A percentile compares a stretch with the other conserved stretches of the same genome.
These are phyloP conservation scores for Tringa solitaria DNA, from an alignment of 2,113 vertebrate species.

Conservation along the genomic window DNA sequence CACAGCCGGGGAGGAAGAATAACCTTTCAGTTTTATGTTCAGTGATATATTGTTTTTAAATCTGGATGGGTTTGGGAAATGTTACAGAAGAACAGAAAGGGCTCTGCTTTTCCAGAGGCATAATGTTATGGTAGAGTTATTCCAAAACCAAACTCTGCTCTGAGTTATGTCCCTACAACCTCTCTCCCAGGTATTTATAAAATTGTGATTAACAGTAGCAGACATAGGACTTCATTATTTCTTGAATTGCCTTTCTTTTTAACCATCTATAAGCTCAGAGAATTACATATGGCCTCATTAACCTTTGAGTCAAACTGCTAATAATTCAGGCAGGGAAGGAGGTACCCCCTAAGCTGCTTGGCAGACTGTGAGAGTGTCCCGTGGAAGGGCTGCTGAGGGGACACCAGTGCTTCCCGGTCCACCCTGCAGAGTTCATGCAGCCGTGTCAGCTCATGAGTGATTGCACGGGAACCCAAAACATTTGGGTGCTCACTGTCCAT, in stretches of 20 bases:
- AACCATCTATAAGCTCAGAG: not conserved
- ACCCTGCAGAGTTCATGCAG: fast-evolving
- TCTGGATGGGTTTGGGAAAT: conserved; percentile 19
- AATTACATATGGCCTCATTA: conserved; percentile 3
- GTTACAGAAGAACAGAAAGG: not conserved
- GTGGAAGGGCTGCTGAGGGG: not conserved
- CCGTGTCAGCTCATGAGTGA: fast-evolving
- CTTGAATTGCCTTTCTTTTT: not conserved
- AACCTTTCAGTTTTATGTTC: conserved; percentile 35
- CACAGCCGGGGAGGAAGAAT: conserved; percentile 25
- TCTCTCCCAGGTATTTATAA: conserved; percentile 8
- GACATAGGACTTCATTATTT: not conserved
- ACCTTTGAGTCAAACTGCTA: not conserved
- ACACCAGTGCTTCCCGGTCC: not conserved
- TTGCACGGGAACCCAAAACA: not conserved
- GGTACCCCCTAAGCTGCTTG: not conserved
- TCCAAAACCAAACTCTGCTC: not conserved
- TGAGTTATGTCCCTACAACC: not conserved
- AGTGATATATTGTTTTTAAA: conserved; percentile 38
- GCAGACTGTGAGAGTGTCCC: not conserved
- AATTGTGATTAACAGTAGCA: not conserved
- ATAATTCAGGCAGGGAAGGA: not conserved
- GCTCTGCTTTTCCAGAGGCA: conserved; percentile 8
- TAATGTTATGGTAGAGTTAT: not conserved
- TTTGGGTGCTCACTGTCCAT: not conserved